These are phyloP conservation scores for Drosophila birchii DNA, from an alignment of 2,888 invertebrate species.

Conservation along the genomic window DNA sequence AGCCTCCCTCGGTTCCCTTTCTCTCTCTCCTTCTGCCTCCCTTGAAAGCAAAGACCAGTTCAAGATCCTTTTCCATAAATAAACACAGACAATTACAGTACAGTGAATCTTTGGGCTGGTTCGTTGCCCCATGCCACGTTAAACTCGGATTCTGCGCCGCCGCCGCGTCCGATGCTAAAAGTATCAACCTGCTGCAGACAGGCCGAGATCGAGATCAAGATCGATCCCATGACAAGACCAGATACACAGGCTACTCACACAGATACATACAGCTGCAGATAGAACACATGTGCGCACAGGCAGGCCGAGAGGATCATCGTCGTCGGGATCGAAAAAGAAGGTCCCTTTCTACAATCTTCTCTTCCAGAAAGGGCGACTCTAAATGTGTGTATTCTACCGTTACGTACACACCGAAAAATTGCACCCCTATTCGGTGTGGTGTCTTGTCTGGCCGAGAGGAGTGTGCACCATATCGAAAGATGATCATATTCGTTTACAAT, in stretches of 20 bases:
- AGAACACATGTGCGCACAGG: conserved; percentile 69
- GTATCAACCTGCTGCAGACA: conserved; percentile 73
- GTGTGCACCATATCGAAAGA: conserved; percentile 77
- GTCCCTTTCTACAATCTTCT: conserved; percentile 58
- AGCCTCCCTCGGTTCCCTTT: not conserved
- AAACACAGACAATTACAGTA: conserved; percentile 54
- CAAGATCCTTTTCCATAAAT: conserved; percentile 50
- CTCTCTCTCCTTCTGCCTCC: not conserved
- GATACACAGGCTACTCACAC: conserved; percentile 18
- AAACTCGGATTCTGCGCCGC: conserved; percentile 49
- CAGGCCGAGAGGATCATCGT: conserved; percentile 42
- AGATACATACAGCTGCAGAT: conserved; percentile 31
- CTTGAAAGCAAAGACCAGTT: conserved; percentile 31
- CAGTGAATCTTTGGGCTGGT: conserved; percentile 64
- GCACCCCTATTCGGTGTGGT: conserved; percentile 73
- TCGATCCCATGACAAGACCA: conserved; percentile 67
- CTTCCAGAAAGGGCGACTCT: conserved; percentile 55
- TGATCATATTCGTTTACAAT: conserved; percentile 80
- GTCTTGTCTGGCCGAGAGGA: conserved; percentile 62
- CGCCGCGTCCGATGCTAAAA: conserved; percentile 45
- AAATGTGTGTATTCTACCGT: conserved; percentile 71
- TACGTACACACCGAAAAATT: conserved; percentile 75
- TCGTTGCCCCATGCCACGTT: conserved; percentile 78
- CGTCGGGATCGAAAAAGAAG: conserved; percentile 36
- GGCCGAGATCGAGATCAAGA: conserved; percentile 58